Conservation (phyloP, 2,888 invertebrate genomes). For the Pomacea canaliculata region DNA sequence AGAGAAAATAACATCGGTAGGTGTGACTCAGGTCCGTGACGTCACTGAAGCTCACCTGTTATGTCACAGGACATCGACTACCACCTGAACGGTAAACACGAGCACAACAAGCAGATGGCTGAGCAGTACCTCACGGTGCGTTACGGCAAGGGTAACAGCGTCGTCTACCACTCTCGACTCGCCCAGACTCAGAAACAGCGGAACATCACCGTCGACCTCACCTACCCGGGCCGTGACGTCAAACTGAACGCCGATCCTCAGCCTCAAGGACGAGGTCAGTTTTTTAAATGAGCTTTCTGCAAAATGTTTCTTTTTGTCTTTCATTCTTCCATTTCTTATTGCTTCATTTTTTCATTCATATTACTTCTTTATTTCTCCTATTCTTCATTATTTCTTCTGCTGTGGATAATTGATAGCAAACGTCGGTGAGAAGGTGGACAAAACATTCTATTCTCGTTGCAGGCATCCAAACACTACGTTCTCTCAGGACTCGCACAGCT, state of each 20-base stretch:
- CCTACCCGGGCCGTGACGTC: conserved; percentile 7
- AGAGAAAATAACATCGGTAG: background rate
- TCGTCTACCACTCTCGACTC: conserved; percentile 16
- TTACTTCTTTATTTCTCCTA: too few relatives aligned
- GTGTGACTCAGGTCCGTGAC: too few relatives aligned
- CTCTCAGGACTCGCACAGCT: conserved; percentile 11
- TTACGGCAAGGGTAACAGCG: conserved; percentile 32
- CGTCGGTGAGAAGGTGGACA: too few relatives aligned
- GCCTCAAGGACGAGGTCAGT: background rate
- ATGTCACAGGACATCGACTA: conserved; percentile 28
- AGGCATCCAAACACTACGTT: conserved; percentile 5
- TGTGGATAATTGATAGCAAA: too few relatives aligned
- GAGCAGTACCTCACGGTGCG: conserved; percentile 27
- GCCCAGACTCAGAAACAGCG: conserved; percentile 7
- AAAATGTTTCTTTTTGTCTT: too few relatives aligned
- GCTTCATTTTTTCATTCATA: too few relatives aligned
- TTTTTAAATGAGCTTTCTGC: too few relatives aligned
- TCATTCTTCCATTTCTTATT: too few relatives aligned
- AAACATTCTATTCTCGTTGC: background rate
- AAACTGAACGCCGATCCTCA: conserved; percentile 15
- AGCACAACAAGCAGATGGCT: conserved; percentile 24
- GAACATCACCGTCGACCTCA: conserved; percentile 14
- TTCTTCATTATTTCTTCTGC: too few relatives aligned
- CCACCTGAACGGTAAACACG: conserved; percentile 35
- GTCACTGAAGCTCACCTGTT: too few relatives aligned